Base-by-base conservation (phyloP, 2,797 vertebrate species). In the Phalanger gymnotis region DNA sequence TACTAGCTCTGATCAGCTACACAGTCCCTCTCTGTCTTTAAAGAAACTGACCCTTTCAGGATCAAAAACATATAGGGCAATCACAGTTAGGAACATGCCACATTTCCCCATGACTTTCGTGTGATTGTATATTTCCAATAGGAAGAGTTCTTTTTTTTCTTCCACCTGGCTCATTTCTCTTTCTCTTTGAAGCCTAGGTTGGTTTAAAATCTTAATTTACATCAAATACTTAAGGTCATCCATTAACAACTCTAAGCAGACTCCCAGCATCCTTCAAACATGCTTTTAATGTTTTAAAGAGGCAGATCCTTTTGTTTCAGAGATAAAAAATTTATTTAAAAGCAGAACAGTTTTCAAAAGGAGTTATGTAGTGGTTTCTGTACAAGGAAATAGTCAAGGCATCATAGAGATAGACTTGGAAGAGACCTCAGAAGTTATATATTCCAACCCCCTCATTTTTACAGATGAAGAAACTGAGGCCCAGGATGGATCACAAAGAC, bases 121-220 rank as follows among this genome's bases (percentile, higher is more conserved):
- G 89, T 34, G 1, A 61, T 90, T 14, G 51, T 66, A 31, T 52
- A 56, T 95, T 92, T 81, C 93, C 90, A 52, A 66, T 94, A 7
- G 90, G 89, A 92, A 93, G 91, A 91, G 73, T 87, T 87, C 73
- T 81, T 87, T 87, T n/a, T 87, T 90, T 66, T 94, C 95, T 93
- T 92, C 92, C 34, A 58, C 40, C n/a, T 81, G 73, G 40, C 40
- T 87, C 73, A 91, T 95, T 94, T 66, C 81, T 89, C 66, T 87
- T 93, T 92, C 47, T 92, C 94, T 97, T 96, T 96, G 92, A 94
- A 95, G 61, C n/a, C 90, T 91, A 57, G 51, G 57, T 91, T 93
- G 61, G 34, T 90, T 56, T 92, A 81, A 54, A 55, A 81, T 94
- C 81, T 93, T 53, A n/a, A 5, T 94, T 91, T 90, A 87, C 57